Evolutionary conservation across 1,140 invertebrate species (phyloP).

Genomic region (Amyelois transitella): DNA sequence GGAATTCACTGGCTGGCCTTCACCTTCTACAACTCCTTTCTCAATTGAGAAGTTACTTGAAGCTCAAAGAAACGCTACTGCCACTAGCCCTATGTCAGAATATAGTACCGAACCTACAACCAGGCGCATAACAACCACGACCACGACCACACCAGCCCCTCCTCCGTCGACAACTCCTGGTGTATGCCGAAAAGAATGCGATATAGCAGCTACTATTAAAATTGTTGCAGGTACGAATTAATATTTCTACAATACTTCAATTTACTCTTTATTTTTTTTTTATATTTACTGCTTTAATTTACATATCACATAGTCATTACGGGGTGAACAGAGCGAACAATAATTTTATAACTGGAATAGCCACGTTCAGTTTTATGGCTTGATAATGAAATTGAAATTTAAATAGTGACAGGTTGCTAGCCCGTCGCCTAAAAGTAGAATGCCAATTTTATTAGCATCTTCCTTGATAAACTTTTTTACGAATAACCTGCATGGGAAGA

Average conservation of each 20-base stretch:
- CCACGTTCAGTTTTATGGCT: too few species aligned
- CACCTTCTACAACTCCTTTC: constrained; percentile 87
- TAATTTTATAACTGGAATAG: too few species aligned
- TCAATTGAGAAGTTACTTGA: constrained; percentile 87
- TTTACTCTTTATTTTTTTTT: not conserved
- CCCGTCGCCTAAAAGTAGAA: too few species aligned
- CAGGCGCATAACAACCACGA: constrained; percentile 81
- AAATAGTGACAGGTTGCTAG: too few species aligned
- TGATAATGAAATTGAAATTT: too few species aligned
- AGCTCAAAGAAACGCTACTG: constrained; percentile 79
- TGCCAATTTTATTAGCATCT: too few species aligned
- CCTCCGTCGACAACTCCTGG: constrained; percentile 86
- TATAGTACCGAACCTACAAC: constrained; percentile 72
- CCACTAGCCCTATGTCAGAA: constrained; percentile 62
- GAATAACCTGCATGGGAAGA: too few species aligned
- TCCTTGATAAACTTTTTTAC: too few species aligned
- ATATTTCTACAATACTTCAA: constrained; percentile 1
- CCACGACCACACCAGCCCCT: constrained; percentile 85
- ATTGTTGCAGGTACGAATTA: constrained; percentile 78
- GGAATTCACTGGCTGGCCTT: constrained; percentile 92
- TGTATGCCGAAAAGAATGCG: constrained; percentile 84
- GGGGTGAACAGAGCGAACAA: too few species aligned
- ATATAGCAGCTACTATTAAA: constrained; percentile 88
- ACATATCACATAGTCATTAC: not conserved
- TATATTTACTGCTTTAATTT: not conserved